A percentile compares a stretch with the other conserved stretches of the same genome.
Conservation (phyloP, 92 coral and sea anemone genomes). For the Heteractis magnifica region DNA sequence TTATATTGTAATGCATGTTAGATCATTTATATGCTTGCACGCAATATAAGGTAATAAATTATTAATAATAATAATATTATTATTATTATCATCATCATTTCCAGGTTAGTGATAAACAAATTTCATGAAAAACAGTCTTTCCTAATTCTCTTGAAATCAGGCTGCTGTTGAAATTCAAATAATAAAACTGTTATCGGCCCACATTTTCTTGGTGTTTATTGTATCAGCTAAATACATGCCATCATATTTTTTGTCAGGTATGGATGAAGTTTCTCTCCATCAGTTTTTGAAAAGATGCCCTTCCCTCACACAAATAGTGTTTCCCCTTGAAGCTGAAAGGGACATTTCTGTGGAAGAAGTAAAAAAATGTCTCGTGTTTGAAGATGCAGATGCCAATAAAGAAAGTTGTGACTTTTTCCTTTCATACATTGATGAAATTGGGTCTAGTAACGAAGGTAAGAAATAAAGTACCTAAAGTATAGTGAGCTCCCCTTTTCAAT, state of each 20-base stretch:
- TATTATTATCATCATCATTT: too few species aligned
- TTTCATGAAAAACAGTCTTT: too few species aligned
- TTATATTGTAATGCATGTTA: too few species aligned
- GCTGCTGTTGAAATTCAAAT: too few species aligned
- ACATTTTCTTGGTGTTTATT: neutral
- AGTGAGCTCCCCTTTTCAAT: too few species aligned
- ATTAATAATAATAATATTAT: too few species aligned
- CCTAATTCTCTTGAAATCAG: too few species aligned
- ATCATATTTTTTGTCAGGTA: conserved; percentile 25
- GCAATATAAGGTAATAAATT: too few species aligned
- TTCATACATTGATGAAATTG: conserved; percentile 46
- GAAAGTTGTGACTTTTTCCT: conserved; percentile 30
- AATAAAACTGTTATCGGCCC: neutral
- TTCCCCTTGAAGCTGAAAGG: conserved; percentile 41
- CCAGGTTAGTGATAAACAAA: too few species aligned
- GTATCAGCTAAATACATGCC: too few species aligned
- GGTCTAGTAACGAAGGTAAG: neutral
- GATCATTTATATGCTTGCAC: too few species aligned
- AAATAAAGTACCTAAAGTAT: neutral
- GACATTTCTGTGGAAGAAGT: conserved; percentile 27
- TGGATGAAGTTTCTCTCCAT: conserved; percentile 48
- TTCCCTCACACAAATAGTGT: conserved; percentile 25
- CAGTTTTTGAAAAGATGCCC: conserved; percentile 34
- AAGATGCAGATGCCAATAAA: conserved; percentile 34
- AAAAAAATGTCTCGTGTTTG: conserved; percentile 27